Base-by-base conservation (phyloP, 2,797 vertebrate genomes). In the Coregonus suidteri region DNA sequence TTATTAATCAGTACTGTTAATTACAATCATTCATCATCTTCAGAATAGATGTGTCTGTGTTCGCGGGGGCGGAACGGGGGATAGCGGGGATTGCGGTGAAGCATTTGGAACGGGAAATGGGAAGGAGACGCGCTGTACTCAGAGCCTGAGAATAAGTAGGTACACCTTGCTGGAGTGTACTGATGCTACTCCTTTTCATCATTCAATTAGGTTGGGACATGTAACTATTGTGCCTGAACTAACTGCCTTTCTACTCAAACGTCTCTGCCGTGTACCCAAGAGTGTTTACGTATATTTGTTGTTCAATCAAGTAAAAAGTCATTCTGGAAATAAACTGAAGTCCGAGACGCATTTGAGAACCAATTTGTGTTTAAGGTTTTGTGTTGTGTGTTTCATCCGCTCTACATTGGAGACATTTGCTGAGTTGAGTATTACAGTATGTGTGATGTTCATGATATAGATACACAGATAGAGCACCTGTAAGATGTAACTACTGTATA, bases 1-100 rank as follows among this genome's bases (percentile, higher is more conserved):
- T 86, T 92, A 93, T 93, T 93, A 94, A 94, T 95, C 93, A 94
- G 81, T 84, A 85, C 84, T 89, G 84, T 90, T 94, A 95, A 95
- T 95, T 94, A 94, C 85, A 86, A 87, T 89, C 91, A 95, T 94
- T 94, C 93, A 95, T 94, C 93, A 95, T 69, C 82, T 78, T 90
- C 87, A 88, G 90, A 91, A 91, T 88, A 85, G 91, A 92, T 83
- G 90, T 87, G 90, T 93, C 91, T 74, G 82, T 80, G 89, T 86
- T 83, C 87, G 83, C 83, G 78, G 85, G 41, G 85, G 82, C 15
- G 77, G 84, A 88, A 89, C 82, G 75, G 78, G 84, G 82, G 86
- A 75, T 69, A 88, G 88, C 82, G 75, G 78, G 83, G 83, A 86
- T 74, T 71, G 86, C 82, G 59, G 54, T 75, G 84, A 78, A 91